Percentiles rank a stretch among this genome's conserved stretches.
phyloP scores from a whole-genome alignment of 2,888 invertebrate genomes.

The Eubasilissa splendida region DNA sequence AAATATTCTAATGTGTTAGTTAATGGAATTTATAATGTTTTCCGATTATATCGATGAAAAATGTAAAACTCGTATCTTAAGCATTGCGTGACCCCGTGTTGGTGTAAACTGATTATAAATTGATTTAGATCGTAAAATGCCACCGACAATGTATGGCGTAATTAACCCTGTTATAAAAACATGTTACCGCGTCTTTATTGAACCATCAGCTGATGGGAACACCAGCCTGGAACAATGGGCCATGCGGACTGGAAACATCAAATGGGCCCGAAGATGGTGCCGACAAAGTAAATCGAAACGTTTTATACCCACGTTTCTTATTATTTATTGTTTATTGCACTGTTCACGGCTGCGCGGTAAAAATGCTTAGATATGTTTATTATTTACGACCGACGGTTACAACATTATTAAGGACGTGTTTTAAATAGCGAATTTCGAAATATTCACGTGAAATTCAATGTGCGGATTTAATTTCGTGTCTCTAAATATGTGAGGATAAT shows the following conservation, averaged over 20 bases:
- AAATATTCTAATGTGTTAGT: too few relatives aligned
- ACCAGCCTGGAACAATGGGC: slow-evolving; percentile 1
- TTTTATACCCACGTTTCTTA: slow-evolving; percentile 42
- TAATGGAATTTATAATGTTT: too few relatives aligned
- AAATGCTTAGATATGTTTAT: slow-evolving; percentile 28
- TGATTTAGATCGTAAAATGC: too few relatives aligned
- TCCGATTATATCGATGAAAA: too few relatives aligned
- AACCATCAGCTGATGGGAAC: neutral
- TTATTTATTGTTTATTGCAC: slow-evolving; percentile 49
- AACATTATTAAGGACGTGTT: slow-evolving; percentile 46
- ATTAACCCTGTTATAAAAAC: too few relatives aligned
- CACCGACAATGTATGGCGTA: too few relatives aligned
- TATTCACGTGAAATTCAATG: neutral
- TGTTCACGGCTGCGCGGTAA: slow-evolving; percentile 26
- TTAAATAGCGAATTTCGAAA: slow-evolving; percentile 17
- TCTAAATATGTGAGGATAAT: neutral
- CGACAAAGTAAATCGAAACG: slow-evolving; percentile 48
- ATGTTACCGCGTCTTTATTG: too few relatives aligned
- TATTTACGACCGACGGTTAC: slow-evolving; percentile 39
- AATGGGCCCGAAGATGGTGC: slow-evolving; percentile 34
- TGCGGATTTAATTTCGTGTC: neutral
- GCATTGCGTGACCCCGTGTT: too few relatives aligned
- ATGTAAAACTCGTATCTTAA: too few relatives aligned
- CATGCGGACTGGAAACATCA: slow-evolving; percentile 24
- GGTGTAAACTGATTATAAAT: too few relatives aligned